Evolutionary conservation across 2,888 invertebrate genomes (phyloP).

Genomic region (Nymphalis polychloros): DNA sequence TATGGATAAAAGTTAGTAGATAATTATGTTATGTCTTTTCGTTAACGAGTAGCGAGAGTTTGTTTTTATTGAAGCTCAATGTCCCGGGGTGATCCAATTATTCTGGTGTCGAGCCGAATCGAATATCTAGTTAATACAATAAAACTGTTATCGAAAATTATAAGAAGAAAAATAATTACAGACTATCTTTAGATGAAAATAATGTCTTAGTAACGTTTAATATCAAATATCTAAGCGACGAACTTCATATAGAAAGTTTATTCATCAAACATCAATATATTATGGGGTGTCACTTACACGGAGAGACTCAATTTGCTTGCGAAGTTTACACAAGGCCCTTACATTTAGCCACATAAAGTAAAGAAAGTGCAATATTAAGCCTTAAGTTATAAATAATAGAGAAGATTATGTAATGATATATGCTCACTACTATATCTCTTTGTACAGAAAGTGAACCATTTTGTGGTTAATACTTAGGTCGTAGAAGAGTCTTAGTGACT

Average conservation of each 20-base stretch:
- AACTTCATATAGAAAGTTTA: slow-evolving; percentile 12
- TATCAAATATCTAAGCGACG: background rate
- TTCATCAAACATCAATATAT: slow-evolving; percentile 14
- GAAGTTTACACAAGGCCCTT: slow-evolving; percentile 18
- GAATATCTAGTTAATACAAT: no score
- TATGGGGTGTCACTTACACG: slow-evolving; percentile 18
- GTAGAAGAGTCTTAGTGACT: slow-evolving; percentile 1
- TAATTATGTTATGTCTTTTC: no score
- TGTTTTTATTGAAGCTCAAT: no score
- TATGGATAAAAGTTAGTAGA: no score
- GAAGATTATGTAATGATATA: background rate
- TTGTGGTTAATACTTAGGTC: background rate
- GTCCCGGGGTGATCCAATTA: no score
- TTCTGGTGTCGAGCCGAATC: no score
- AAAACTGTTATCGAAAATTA: no score
- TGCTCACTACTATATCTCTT: background rate
- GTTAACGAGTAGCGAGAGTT: no score
- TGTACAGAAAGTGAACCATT: background rate
- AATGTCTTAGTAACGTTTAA: no score
- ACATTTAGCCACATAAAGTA: background rate
- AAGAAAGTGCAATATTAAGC: background rate
- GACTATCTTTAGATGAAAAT: background rate
- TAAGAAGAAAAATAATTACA: background rate
- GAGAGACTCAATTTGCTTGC: slow-evolving; percentile 20
- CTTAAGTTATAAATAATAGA: background rate